Evolutionary conservation across 2,888 invertebrate species (phyloP).

Genomic region (Mimas tiliae): DNA sequence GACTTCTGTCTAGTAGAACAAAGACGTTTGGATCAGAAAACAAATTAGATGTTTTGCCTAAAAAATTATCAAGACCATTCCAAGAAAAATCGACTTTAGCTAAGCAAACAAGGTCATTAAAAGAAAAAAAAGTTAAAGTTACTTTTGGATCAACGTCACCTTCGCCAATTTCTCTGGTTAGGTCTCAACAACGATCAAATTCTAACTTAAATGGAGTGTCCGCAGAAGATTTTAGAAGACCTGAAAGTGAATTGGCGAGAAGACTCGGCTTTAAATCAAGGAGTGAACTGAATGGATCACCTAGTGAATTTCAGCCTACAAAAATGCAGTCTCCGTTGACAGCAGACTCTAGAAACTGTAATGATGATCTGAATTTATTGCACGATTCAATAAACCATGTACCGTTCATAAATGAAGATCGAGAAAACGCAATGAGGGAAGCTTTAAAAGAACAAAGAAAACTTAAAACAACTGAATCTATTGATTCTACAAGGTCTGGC

Average conservation of each 20-base stretch:
- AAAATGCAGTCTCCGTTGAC: not conserved
- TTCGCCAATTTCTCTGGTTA: slow-evolving; percentile 9
- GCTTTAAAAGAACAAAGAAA: not conserved
- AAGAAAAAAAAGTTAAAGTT: slow-evolving; percentile 50
- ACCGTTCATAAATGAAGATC: not conserved
- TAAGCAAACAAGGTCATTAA: slow-evolving; percentile 37
- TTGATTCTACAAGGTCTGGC: not conserved
- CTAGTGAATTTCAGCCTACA: slow-evolving; percentile 35
- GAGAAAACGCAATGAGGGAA: not conserved
- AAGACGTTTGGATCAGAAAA: slow-evolving; percentile 27
- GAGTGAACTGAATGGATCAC: slow-evolving; percentile 18
- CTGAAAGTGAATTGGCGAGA: slow-evolving; percentile 1
- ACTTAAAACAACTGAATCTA: not conserved
- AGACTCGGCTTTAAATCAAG: slow-evolving; percentile 4
- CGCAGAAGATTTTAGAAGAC: not conserved
- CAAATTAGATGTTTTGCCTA: slow-evolving; percentile 11
- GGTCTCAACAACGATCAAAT: not conserved
- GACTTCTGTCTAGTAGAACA: slow-evolving; percentile 28
- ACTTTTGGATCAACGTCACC: slow-evolving; percentile 41
- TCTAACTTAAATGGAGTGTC: not conserved
- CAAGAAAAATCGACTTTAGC: slow-evolving; percentile 37
- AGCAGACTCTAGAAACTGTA: not conserved
- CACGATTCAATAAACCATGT: not conserved
- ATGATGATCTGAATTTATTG: not conserved
- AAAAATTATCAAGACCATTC: slow-evolving; percentile 27